A percentile compares a stretch with the other conserved stretches of the same genome.
These are phyloP conservation scores for Pegoplata infirma DNA, from an alignment of 2,888 invertebrate genomes.

Conservation along the genomic window DNA sequence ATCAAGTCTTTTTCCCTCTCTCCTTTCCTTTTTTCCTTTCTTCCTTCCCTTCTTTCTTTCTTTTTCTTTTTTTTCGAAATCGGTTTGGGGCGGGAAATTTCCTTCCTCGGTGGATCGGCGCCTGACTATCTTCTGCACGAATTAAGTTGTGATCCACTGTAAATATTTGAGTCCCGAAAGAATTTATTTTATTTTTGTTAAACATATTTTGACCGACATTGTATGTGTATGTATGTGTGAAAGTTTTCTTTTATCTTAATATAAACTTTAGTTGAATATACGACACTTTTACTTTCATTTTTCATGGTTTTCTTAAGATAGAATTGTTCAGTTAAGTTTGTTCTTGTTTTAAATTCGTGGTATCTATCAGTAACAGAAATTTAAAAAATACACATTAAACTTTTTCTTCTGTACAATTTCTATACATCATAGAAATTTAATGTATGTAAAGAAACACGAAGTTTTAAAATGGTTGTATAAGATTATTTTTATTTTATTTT, in stretches of 20 bases:
- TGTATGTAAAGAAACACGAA: neutral
- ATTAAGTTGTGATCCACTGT: too few species aligned
- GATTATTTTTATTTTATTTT: too few species aligned
- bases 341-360: neutral
- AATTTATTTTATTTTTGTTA: too few species aligned
- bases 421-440: neutral
- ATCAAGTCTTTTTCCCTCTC: too few species aligned
- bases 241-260: slow-evolving; percentile 59
- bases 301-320: slow-evolving; percentile 36
- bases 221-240: slow-evolving; percentile 22
- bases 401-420: neutral
- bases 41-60: too few species aligned
- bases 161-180: too few species aligned
- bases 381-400: neutral
- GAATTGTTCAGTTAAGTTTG: neutral
- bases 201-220: neutral
- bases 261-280: slow-evolving; percentile 53
- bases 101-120: too few species aligned
- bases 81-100: too few species aligned
- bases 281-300: slow-evolving; percentile 61
- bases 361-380: neutral
- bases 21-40: too few species aligned
- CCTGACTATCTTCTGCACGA: too few species aligned
- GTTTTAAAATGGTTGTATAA: neutral
- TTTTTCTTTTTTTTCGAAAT: too few species aligned